These are phyloP conservation scores for Chunga burmeisteri DNA, from an alignment of 2,113 vertebrate genomes.

Conservation along the genomic window DNA sequence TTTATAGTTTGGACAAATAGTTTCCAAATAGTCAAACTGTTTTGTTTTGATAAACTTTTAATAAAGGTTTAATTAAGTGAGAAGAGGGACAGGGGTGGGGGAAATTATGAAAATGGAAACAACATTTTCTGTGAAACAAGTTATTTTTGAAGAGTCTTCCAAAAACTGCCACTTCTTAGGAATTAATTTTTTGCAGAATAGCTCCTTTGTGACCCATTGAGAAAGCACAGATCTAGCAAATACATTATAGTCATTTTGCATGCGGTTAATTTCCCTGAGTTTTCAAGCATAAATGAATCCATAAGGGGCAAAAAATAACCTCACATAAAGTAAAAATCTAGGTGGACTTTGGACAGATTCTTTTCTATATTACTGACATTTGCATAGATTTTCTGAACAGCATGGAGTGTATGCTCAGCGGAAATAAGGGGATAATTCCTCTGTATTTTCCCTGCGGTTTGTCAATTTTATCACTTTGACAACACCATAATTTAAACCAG, in stretches of 20 bases:
- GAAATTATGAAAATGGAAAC: background rate
- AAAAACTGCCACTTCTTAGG: background rate
- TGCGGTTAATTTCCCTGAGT: background rate
- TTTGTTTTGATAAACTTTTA: background rate
- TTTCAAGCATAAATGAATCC: background rate
- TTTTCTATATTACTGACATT: background rate
- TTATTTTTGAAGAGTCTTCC: background rate
- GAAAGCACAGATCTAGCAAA: background rate
- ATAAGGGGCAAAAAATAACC: background rate
- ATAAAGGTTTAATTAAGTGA: constrained; percentile 29
- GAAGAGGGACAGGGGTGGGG: background rate
- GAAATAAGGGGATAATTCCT: background rate
- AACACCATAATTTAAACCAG: background rate
- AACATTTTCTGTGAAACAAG: background rate
- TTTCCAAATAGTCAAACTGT: background rate
- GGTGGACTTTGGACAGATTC: background rate
- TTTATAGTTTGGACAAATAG: background rate
- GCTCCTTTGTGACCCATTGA: background rate
- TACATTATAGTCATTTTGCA: background rate
- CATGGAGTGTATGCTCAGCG: background rate
- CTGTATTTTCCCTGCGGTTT: background rate
- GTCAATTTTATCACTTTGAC: background rate
- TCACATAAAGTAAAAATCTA: background rate
- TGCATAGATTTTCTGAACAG: background rate
- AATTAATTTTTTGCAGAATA: background rate